Evolutionary conservation across 2,888 invertebrate genomes (phyloP), one percentile per base, ranked within the genome.

Genomic region (Drosophila borborema): DNA sequence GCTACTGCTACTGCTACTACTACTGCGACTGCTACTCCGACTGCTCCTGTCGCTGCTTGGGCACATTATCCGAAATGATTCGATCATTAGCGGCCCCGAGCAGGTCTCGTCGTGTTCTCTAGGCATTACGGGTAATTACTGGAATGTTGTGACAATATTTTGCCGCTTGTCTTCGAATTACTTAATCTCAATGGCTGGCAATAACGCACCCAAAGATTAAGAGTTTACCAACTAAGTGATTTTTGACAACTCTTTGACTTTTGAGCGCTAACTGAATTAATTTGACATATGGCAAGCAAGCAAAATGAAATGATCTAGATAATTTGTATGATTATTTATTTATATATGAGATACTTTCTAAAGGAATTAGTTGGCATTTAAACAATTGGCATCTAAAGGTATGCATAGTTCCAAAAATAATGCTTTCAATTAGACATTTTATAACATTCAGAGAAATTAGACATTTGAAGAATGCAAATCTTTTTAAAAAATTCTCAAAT

Each of bases 1-100:
- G 62, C 67, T 65, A 56, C 20, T 6, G 46, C 5, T 64, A 71
- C 71, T 68, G 75, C 62, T 63, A 67, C 77, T 69, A 67, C 72
- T 67, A 55, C 72, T 56, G 62, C 69, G 65, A 51, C 63, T 74
- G 40, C 36, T 18, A 31, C 46, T 63, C 28, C 28, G 48, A 45
- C 38, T 60, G 45, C 55, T 55, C 67, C 68, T 62, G 67, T 64
- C 59, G 23, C 51, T 64, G 67, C 48, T 62, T 69, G 73, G 80
- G 75, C 78, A 80, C 86, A 89, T 90, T 90, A 82, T 84, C 80
- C 77, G 73, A 81, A 90, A 86, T 89, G 87, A 86, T 90, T 85
- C 79, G 81, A 87, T 89, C 89, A 90, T 90, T 89, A 90, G 86
- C 86, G 80, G 78, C 75, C 74, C 74, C 58, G 68, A 63, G 70